Conservation (phyloP, 2,113 vertebrate species). For the Pangasianodon gigas region DNA sequence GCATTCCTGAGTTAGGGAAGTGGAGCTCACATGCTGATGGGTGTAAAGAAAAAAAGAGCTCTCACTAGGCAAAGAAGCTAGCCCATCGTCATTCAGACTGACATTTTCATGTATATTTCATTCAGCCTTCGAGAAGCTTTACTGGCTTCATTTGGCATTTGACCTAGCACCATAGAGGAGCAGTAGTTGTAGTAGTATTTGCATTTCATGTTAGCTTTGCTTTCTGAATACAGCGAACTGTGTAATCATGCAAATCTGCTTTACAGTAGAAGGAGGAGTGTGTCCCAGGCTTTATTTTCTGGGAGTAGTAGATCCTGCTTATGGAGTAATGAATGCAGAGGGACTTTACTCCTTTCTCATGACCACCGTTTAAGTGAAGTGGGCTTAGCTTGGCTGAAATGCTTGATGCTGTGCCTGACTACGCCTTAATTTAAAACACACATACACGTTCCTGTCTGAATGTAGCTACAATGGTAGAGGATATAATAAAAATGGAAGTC, state of each 20-base stretch:
- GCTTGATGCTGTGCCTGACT: not conserved
- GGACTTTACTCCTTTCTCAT: not conserved
- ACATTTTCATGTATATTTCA: not conserved
- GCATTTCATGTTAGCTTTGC: conserved; percentile 1
- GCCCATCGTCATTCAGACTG: not conserved
- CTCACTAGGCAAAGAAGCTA: not conserved
- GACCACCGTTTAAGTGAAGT: not conserved
- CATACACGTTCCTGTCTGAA: not conserved
- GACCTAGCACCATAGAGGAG: not conserved
- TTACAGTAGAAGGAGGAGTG: not conserved
- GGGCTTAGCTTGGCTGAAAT: not conserved
- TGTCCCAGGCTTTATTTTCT: not conserved
- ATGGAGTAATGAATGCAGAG: not conserved
- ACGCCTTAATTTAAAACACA: not conserved
- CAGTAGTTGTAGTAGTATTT: not conserved
- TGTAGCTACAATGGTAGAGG: not conserved
- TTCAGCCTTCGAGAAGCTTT: conserved; percentile 1
- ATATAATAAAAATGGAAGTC: not conserved
- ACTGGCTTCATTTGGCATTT: not conserved
- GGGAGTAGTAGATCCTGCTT: not conserved
- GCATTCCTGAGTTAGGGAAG: conserved; percentile 53
- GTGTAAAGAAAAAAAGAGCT: not conserved
- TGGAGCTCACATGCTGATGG: not conserved
- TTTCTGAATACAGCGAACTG: conserved; percentile 5
- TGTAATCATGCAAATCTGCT: conserved; percentile 25